A percentile compares a stretch with the other conserved stretches of the same genome.
These are phyloP conservation scores for Torymus auratus DNA, from an alignment of 2,888 invertebrate genomes.

Conservation along the genomic window DNA sequence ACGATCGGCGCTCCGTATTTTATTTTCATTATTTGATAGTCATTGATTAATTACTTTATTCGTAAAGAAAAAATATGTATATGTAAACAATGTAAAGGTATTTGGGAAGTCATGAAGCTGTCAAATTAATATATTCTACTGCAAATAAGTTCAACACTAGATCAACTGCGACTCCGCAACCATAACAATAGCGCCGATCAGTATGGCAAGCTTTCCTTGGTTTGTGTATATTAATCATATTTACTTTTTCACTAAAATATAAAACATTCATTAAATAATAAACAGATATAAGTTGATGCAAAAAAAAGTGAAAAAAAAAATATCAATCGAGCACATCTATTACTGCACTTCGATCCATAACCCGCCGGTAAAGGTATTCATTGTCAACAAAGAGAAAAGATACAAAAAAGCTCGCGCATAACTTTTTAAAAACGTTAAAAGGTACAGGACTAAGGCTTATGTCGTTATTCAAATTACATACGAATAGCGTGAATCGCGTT, in stretches of 20 bases:
- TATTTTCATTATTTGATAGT: conserved; percentile 9
- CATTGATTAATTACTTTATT: conserved; percentile 13
- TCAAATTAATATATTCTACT: conserved; percentile 77
- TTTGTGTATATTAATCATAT: conserved; percentile 43
- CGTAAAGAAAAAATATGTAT: conserved; percentile 50
- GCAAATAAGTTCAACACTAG: conserved; percentile 77
- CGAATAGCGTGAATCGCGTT: conserved; percentile 49
- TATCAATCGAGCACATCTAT: conserved; percentile 19
- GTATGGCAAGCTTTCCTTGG: conserved; percentile 55
- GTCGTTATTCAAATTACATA: conserved; percentile 43
- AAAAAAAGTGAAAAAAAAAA: background rate
- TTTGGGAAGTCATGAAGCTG: conserved; percentile 73
- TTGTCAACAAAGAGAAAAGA: conserved; percentile 29
- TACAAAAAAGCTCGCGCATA: conserved; percentile 51
- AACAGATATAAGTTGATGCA: conserved; percentile 20
- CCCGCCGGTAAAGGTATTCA: conserved; percentile 23
- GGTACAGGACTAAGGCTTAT: conserved; percentile 47
- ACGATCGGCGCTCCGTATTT: conserved; percentile 43
- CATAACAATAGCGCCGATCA: conserved; percentile 72
- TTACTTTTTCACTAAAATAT: conserved; percentile 14
- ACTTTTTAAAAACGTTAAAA: conserved; percentile 21
- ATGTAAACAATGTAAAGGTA: conserved; percentile 56
- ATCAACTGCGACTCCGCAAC: conserved; percentile 77
- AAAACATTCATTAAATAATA: conserved; percentile 28
- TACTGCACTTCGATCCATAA: conserved; percentile 43